A percentile compares a stretch with the other conserved stretches of the same genome.
phyloP scores from a whole-genome alignment of 2,888 invertebrate genomes.

The Plutella xylostella region DNA sequence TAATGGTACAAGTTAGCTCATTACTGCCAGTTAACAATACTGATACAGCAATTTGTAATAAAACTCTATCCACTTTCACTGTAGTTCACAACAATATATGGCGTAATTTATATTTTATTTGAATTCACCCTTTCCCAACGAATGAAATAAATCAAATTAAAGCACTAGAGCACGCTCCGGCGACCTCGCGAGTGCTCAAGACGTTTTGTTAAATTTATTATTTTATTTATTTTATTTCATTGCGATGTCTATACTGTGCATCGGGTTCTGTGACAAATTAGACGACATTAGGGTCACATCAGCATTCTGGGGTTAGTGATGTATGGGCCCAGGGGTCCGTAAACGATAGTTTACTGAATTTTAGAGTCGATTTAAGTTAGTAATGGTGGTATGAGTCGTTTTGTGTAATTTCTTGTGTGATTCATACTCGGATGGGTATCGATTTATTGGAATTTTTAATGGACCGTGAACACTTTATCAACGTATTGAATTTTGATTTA shows the following conservation, averaged over 20 bases:
- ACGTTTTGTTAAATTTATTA: conserved; percentile 71
- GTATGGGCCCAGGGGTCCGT: conserved; percentile 46
- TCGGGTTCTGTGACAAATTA: conserved; percentile 69
- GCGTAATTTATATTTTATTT: conserved; percentile 56
- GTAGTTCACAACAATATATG: conserved; percentile 25
- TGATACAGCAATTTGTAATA: too few relatives aligned
- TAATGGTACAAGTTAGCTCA: too few relatives aligned
- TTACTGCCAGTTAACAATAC: too few relatives aligned
- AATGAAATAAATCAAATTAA: conserved; percentile 68
- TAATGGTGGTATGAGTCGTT: conserved; percentile 52
- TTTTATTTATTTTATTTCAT: conserved; percentile 58
- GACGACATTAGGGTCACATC: conserved; percentile 62
- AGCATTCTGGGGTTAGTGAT: conserved; percentile 46
- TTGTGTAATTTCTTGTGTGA: conserved; percentile 46
- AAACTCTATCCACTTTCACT: too few relatives aligned
- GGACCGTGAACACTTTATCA: conserved; percentile 42
- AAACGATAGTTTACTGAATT: conserved; percentile 60
- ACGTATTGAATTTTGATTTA: conserved; percentile 8
- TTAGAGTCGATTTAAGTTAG: conserved; percentile 57
- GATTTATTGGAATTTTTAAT: conserved; percentile 38
- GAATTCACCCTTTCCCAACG: conserved; percentile 53
- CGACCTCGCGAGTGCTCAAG: conserved; percentile 61
- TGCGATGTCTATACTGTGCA: conserved; percentile 53
- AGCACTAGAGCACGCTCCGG: conserved; percentile 56
- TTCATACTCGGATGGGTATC: conserved; percentile 29